These are phyloP conservation scores for Plusia festucae DNA, from an alignment of 2,888 invertebrate genomes.

Conservation along the genomic window DNA sequence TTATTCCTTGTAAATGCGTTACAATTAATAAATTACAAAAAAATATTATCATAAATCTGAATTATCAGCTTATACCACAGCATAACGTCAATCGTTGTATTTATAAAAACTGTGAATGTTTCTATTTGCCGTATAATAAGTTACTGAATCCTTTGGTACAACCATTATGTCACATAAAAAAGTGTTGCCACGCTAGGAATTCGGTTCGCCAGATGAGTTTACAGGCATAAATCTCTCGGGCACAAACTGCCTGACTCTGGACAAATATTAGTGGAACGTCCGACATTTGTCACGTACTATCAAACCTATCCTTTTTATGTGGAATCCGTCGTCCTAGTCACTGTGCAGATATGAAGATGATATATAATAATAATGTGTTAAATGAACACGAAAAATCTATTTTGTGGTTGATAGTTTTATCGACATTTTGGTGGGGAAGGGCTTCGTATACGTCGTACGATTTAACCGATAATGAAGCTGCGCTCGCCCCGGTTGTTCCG, in stretches of 20 bases:
- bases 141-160: neutral
- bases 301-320: neutral
- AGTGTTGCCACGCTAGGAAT: neutral
- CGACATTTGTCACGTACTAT: conserved; percentile 1
- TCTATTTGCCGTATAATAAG: neutral
- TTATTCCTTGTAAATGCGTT: too few relatives aligned
- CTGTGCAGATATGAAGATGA: neutral
- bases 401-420: neutral
- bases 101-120: neutral
- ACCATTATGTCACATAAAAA: conserved; percentile 3
- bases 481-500: too few relatives aligned
- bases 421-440: too few relatives aligned
- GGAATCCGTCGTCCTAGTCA: neutral
- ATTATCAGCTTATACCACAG: neutral
- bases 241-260: neutral
- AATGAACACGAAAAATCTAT: neutral
- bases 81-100: neutral
- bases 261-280: conserved; percentile 4
- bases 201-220: conserved; percentile 4
- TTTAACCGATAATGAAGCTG: too few relatives aligned
- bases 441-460: too few relatives aligned
- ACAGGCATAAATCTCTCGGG: neutral
- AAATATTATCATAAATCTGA: too few relatives aligned
- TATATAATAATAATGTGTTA: neutral
- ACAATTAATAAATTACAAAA: too few relatives aligned